Conservation (phyloP, 2,888 invertebrate species). For the Heteromyza rotundicornis region DNA sequence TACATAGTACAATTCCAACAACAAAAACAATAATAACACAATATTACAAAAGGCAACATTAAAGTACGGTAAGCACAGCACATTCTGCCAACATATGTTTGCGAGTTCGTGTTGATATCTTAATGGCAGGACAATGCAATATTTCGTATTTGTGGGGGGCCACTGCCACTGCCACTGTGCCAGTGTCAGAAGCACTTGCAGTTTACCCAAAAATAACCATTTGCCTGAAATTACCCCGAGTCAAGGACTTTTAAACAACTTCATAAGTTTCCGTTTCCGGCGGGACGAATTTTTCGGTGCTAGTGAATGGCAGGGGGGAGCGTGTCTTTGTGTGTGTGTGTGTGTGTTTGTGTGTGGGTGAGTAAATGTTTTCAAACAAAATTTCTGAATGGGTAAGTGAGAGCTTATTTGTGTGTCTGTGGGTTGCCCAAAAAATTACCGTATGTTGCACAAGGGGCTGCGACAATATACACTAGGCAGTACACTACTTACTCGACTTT, state of each 20-base stretch:
- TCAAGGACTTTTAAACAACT: conserved; percentile 44
- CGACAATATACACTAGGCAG: conserved; percentile 4
- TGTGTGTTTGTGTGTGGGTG: conserved; percentile 16
- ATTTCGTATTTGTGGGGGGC: conserved; percentile 19
- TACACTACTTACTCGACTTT: neutral
- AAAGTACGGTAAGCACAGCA: conserved; percentile 14
- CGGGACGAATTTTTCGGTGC: no score
- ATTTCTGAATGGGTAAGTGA: no score
- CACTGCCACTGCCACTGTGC: conserved; percentile 26
- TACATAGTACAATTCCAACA: neutral
- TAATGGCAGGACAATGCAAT: conserved; percentile 45
- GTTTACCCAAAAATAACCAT: conserved; percentile 30
- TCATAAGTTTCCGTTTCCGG: conserved; percentile 35
- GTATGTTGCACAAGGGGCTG: conserved; percentile 23
- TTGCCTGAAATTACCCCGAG: conserved; percentile 41
- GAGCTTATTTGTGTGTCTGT: no score
- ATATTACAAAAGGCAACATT: conserved; percentile 15
- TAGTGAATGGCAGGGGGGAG: neutral
- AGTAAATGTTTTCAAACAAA: no score
- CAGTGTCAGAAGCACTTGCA: no score
- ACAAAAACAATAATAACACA: conserved; percentile 14
- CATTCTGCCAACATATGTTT: conserved; percentile 20
- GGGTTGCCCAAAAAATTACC: conserved; percentile 27
- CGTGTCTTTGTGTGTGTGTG: neutral
- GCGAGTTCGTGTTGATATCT: conserved; percentile 42